Conservation (phyloP, 2,113 vertebrate genomes). For the Eonycteris spelaea region DNA sequence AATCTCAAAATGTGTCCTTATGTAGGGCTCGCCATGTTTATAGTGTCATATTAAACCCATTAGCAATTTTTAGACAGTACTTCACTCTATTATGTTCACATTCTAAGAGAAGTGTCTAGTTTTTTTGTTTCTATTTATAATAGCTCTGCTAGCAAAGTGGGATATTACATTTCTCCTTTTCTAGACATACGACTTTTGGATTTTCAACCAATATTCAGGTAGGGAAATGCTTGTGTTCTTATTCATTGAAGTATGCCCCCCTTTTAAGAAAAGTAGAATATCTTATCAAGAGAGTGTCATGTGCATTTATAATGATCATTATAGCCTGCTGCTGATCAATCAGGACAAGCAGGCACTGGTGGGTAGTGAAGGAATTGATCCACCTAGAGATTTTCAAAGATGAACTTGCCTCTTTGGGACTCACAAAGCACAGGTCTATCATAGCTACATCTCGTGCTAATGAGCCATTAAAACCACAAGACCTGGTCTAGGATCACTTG, state of each 20-base stretch:
- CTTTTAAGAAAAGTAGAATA: neutral
- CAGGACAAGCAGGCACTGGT: neutral
- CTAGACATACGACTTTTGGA: neutral
- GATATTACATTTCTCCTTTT: neutral
- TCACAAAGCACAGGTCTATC: neutral
- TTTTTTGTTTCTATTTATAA: constrained; percentile 11
- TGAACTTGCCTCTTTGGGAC: neutral
- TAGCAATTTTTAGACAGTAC: neutral
- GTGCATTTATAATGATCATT: neutral
- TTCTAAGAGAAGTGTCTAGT: neutral
- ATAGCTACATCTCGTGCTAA: neutral
- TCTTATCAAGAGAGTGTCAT: neutral
- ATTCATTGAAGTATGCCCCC: neutral
- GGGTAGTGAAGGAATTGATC: neutral
- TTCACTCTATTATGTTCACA: neutral
- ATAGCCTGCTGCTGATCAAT: neutral
- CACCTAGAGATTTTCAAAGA: neutral
- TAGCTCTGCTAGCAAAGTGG: neutral
- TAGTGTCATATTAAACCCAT: neutral
- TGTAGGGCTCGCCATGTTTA: neutral
- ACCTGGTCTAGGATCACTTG: neutral
- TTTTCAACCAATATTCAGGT: constrained; percentile 43
- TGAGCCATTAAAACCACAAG: neutral
- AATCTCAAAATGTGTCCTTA: neutral
- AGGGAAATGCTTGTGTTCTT: neutral